Evolutionary conservation across 2,113 vertebrate genomes (phyloP).

Genomic region (Prietella phreatophila): DNA sequence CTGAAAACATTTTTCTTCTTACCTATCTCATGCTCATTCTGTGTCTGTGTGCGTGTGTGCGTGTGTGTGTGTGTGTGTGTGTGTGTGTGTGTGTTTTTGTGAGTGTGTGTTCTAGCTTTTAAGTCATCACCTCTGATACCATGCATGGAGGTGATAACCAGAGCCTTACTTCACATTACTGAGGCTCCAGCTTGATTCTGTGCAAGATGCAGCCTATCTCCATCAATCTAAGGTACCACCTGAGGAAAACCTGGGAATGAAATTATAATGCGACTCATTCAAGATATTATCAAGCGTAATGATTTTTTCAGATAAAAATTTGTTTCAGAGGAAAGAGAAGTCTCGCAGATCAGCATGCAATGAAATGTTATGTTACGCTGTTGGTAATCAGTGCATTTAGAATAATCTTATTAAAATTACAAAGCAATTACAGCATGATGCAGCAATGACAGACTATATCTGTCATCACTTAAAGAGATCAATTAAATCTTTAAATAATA

Average conservation of each 20-base stretch:
- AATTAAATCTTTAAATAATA: constrained; percentile 56
- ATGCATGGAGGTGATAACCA: background rate
- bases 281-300: constrained; percentile 25
- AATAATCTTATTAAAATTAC: constrained; percentile 57
- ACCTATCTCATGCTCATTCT: constrained; percentile 1
- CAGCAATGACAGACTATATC: constrained; percentile 46
- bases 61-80: constrained; percentile 10
- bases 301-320: background rate
- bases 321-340: background rate
- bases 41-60: background rate
- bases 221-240: background rate
- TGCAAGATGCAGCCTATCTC: constrained; percentile 22
- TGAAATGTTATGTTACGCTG: constrained; percentile 4
- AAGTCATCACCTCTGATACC: constrained; percentile 18
- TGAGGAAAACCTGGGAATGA: constrained; percentile 23
- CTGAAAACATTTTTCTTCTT: constrained; percentile 1
- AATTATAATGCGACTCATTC: background rate
- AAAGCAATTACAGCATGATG: constrained; percentile 53
- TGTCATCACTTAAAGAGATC: constrained; percentile 24
- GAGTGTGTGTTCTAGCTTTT: constrained; percentile 3
- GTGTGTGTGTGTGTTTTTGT: constrained; percentile 13
- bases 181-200: constrained; percentile 15
- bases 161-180: background rate
- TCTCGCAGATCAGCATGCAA: background rate
- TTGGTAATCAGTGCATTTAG: constrained; percentile 14